A percentile compares a stretch with the other conserved stretches of the same genome.
phyloP scores from a whole-genome alignment of 2,888 invertebrate genomes.

The Zaprionus obscuricornis region DNA sequence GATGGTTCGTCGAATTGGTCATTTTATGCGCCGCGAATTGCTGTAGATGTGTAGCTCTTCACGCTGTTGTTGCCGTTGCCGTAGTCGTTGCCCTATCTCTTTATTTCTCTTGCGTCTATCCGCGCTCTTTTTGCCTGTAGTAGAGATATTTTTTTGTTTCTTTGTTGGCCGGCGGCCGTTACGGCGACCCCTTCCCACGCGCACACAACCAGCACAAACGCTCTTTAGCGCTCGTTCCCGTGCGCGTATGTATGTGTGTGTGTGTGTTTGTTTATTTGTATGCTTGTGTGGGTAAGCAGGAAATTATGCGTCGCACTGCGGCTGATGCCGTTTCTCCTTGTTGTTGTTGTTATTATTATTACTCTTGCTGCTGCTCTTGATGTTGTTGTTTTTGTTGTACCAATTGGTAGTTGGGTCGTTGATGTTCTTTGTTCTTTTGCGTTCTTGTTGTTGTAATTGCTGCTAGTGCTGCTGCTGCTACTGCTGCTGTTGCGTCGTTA shows the following conservation, averaged over 20 bases:
- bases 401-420: constrained; percentile 47
- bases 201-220: constrained; percentile 41
- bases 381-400: constrained; percentile 25
- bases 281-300: constrained; percentile 62
- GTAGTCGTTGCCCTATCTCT: constrained; percentile 53
- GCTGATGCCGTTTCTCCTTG: constrained; percentile 35
- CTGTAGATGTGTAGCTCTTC: no score
- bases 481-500: constrained; percentile 43
- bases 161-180: constrained; percentile 64
- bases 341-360: constrained; percentile 27
- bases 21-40: constrained; percentile 64
- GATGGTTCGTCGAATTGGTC: constrained; percentile 74
- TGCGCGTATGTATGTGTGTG: constrained; percentile 9
- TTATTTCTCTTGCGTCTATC: constrained; percentile 1
- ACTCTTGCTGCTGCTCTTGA: constrained; percentile 7
- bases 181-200: constrained; percentile 58
- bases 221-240: constrained; percentile 28
- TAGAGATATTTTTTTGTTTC: constrained; percentile 59
- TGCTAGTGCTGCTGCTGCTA: constrained; percentile 28
- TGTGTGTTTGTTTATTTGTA: constrained; percentile 1
- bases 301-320: constrained; percentile 71
- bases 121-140: constrained; percentile 9
- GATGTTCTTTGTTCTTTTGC: constrained; percentile 59
- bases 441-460: constrained; percentile 21
- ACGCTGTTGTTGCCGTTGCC: not conserved